Conservation (phyloP, 2,888 invertebrate species). For the Erebia ligea region DNA sequence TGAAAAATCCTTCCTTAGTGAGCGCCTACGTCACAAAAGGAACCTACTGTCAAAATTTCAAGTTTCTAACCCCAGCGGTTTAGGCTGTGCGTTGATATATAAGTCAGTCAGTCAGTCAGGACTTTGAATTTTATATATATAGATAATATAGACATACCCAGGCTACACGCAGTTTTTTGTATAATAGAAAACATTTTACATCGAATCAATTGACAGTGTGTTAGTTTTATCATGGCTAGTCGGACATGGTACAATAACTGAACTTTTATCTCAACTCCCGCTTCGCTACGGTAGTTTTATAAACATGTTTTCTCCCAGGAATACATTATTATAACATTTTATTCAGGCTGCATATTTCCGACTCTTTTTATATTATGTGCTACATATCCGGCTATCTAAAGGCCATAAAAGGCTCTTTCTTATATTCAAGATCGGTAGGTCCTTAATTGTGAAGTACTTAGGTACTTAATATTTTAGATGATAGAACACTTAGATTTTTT, state of each 20-base stretch:
- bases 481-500: too few species aligned
- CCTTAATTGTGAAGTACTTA: neutral
- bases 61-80: too few species aligned
- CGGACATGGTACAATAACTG: neutral
- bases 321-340: slow-evolving; percentile 3
- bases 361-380: neutral
- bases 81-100: too few species aligned
- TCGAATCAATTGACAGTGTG: neutral
- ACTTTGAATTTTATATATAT: too few species aligned
- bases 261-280: slow-evolving; percentile 14
- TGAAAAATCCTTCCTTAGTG: too few species aligned
- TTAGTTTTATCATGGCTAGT: neutral
- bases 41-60: too few species aligned
- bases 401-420: neutral
- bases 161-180: neutral
- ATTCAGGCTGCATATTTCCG: neutral
- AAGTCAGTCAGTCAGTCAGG: too few species aligned
- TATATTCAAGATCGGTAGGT: neutral
- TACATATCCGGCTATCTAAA: neutral
- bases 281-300: neutral
- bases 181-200: neutral
- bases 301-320: slow-evolving; percentile 6
- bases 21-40: too few species aligned
- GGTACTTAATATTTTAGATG: neutral
- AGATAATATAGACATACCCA: too few species aligned